Base-by-base conservation (phyloP, 2,113 vertebrate genomes). In the Grantiella picta region DNA sequence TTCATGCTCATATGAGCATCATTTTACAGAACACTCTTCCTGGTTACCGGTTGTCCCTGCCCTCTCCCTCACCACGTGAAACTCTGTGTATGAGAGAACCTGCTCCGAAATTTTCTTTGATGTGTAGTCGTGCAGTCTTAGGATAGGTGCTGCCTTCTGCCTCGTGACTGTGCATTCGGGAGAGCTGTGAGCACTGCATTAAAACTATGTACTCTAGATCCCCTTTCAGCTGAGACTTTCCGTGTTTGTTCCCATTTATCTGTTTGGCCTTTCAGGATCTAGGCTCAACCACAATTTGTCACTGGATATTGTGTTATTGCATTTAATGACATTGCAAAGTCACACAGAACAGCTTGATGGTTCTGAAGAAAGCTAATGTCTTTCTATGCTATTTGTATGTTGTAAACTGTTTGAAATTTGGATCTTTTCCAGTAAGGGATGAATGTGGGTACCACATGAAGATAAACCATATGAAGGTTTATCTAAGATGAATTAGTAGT, bases 101-200 rank as follows among this genome's bases (percentile, higher is more conserved):
- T 44, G 17, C 45, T 24, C 45, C 15, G 33, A 47, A 57, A 35
- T 38, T 10, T 38, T 18, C n/a, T 91, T 59, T 28, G 22, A 42
- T 5, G 9, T 25, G 65, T 8, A 15, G 28, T 38, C 15, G 20
- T 15, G 50, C 22, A 12, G 7, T 31, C 38, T 40, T 10, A 7
- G 54, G 22, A 16, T 11, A 25, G 42, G 20, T 66, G 35, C 49
- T 4, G 2, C 33, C 49, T 59, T 84, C 2, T 13, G 44, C 35
- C 40, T 72, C 0, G 0, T 38, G 47, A 23, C 47, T 12, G 8
- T 53, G 65, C 5, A 18, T 60, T 44, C 64, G 49, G 38, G 56
- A 86, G 49, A 45, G 31, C 27, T 66, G 35, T 16, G 68, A 81
- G 60, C 19, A 2, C 17, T 42, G 50, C 17, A 7, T 65, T 40